A percentile compares a stretch with the other conserved stretches of the same genome.
phyloP scores from a whole-genome alignment of 2,797 vertebrate species.

The Crocidura indochinensis region DNA sequence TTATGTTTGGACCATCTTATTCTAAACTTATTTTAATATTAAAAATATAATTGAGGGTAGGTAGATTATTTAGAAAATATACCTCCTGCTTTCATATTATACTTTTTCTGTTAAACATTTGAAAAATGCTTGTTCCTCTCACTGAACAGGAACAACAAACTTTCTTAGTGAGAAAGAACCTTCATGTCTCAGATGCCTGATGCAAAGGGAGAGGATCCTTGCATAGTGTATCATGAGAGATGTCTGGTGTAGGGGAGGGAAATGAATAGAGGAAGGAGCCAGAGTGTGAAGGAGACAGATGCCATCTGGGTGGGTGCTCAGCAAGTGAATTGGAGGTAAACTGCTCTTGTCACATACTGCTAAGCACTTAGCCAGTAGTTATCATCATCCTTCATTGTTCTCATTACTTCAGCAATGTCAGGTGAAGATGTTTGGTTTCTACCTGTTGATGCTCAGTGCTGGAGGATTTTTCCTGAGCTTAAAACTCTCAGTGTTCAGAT shows the following conservation, averaged over 20 bases:
- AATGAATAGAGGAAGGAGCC: neutral
- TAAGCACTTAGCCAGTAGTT: slow-evolving; percentile 65
- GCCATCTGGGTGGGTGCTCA: slow-evolving; percentile 42
- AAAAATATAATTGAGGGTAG: slow-evolving; percentile 20
- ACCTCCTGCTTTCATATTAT: neutral
- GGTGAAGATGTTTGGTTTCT: slow-evolving; percentile 45
- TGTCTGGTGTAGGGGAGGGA: neutral
- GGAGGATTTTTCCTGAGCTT: slow-evolving; percentile 44
- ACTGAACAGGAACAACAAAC: neutral
- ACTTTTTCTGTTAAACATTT: slow-evolving; percentile 46
- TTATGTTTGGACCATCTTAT: slow-evolving; percentile 4
- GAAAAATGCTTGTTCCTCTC: slow-evolving; percentile 27
- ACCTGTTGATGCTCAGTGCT: slow-evolving; percentile 16
- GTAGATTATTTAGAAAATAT: slow-evolving; percentile 63
- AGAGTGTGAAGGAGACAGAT: slow-evolving; percentile 67
- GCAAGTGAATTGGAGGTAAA: slow-evolving; percentile 68
- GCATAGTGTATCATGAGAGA: neutral
- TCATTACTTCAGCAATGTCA: slow-evolving; percentile 70
- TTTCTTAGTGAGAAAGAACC: neutral
- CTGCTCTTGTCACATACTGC: slow-evolving; percentile 53
- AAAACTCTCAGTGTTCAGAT: slow-evolving; percentile 29
- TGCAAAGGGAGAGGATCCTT: neutral
- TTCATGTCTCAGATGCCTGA: neutral
- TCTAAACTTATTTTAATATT: slow-evolving; percentile 41
- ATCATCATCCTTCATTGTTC: slow-evolving; percentile 64